Evolutionary conservation across 2,888 invertebrate genomes (phyloP).

Genomic region (Ceriagrion tenellum): DNA sequence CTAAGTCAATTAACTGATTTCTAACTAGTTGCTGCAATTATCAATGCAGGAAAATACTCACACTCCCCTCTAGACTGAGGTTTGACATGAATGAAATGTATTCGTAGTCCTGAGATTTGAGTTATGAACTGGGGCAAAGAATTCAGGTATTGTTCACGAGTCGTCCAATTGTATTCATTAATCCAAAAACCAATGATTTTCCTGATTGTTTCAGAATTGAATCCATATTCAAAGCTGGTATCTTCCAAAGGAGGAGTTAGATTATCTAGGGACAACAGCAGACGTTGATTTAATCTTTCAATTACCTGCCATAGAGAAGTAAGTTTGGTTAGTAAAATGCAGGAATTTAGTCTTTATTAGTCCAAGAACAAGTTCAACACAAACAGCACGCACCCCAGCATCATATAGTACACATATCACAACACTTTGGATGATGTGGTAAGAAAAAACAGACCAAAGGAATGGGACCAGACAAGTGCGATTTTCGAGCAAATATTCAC

Average conservation of each 20-base stretch:
- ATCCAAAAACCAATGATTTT: conserved; percentile 88
- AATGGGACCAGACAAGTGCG: too few species aligned
- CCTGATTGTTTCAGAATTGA: conserved; percentile 85
- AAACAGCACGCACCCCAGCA: too few species aligned
- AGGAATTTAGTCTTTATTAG: too few species aligned
- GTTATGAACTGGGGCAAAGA: conserved; percentile 87
- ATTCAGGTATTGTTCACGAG: conserved; percentile 86
- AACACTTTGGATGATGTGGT: too few species aligned
- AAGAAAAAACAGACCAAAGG: too few species aligned
- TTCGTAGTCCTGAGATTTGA: conserved; percentile 85
- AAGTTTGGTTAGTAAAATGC: background rate
- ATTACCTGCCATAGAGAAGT: conserved; percentile 79
- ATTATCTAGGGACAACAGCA: conserved; percentile 80
- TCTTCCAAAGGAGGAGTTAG: conserved; percentile 77
- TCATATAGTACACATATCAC: too few species aligned
- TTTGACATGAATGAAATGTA: conserved; percentile 79
- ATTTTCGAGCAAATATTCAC: too few species aligned
- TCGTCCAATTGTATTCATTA: conserved; percentile 86
- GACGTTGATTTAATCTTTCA: conserved; percentile 81
- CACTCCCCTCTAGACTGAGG: conserved; percentile 73
- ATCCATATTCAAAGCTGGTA: conserved; percentile 88
- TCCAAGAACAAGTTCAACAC: too few species aligned
- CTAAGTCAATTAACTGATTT: conserved; percentile 68
- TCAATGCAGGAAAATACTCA: conserved; percentile 74
- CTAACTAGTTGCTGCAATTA: conserved; percentile 72